Evolutionary conservation across 2,888 invertebrate species (phyloP), one percentile per base, ranked within the genome.

Genomic region (Orthosia gothica): DNA sequence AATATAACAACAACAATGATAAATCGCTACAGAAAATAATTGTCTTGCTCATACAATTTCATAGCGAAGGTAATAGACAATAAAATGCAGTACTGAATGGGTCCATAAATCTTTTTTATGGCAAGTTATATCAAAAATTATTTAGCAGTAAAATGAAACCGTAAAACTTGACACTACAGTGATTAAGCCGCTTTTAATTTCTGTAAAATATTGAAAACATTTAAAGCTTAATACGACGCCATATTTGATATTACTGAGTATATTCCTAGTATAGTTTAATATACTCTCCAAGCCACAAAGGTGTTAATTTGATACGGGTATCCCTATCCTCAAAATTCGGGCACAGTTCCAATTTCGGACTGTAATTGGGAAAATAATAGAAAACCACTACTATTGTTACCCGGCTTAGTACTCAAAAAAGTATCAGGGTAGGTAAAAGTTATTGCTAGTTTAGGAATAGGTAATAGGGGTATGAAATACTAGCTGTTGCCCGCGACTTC

Each of bases 281-380:
- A 23, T 18, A 47, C 20, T 20, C 55, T 55, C 12, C 26, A 64
- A 49, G 18, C 58, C 40, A 26, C 47, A 61, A 26, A 66, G 61
- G 72, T 62, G 55, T 55, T 61, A 62, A 77, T 65, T 76, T 76
- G 55, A 77, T 66, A 57, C n/a, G 65, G 50, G 72, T 72, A 23
- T 26, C 26, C 13, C 13, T 13, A 55, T 64, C 58, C 64, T 54
- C 64, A 76, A 61, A 23, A 71, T 61, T 45, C 20, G 65, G 69
- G 18, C 45, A 61, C 55, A 23, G 50, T 61, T 61, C 59, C 76
- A 76, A 61, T 71, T 71, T 76, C 12, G 4, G 55, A 52, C 26
- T 58, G 47, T 66, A 63, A 77, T 77, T 63, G 65, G 62, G 47
- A 49, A 73, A 77, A 63, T 66, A 77, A 72, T 77, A 55, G 62